These are phyloP conservation scores for Alitta virens DNA, from an alignment of 2,888 invertebrate species.

Conservation along the genomic window DNA sequence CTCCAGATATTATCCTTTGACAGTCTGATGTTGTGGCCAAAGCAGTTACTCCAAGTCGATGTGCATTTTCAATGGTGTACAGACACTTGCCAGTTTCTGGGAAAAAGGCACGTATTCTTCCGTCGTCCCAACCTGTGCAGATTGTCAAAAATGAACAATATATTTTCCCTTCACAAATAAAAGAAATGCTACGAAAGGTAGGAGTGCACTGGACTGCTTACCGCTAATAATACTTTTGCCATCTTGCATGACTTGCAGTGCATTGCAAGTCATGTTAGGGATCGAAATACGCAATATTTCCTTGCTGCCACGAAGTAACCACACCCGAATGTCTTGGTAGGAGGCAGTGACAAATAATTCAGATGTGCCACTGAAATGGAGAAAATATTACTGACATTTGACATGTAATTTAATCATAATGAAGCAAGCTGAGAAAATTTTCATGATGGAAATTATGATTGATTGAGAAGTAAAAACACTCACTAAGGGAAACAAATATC, in stretches of 20 bases:
- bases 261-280: conserved; percentile 82
- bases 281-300: conserved; percentile 82
- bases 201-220: conserved; percentile 25
- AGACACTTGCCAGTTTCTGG: conserved; percentile 73
- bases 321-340: conserved; percentile 80
- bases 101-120: conserved; percentile 56
- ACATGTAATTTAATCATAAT: too few relatives aligned
- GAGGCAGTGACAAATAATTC: conserved; percentile 86
- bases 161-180: not conserved
- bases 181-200: too few relatives aligned
- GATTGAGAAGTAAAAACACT: conserved; percentile 31
- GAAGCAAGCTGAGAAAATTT: too few relatives aligned
- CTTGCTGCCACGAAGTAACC: conserved; percentile 73
- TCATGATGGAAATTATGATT: too few relatives aligned
- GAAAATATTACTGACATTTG: not conserved
- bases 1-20: conserved; percentile 77
- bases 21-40: conserved; percentile 73
- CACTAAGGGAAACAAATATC: conserved; percentile 81
- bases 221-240: conserved; percentile 78
- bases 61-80: conserved; percentile 82
- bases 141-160: not conserved
- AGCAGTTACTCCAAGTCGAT: conserved; percentile 85
- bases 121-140: conserved; percentile 59
- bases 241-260: conserved; percentile 74
- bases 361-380: conserved; percentile 56